A percentile compares a stretch with the other conserved stretches of the same genome.
Evolutionary conservation across 1,140 invertebrate genomes (phyloP).

Genomic region (Bombus affinis): DNA sequence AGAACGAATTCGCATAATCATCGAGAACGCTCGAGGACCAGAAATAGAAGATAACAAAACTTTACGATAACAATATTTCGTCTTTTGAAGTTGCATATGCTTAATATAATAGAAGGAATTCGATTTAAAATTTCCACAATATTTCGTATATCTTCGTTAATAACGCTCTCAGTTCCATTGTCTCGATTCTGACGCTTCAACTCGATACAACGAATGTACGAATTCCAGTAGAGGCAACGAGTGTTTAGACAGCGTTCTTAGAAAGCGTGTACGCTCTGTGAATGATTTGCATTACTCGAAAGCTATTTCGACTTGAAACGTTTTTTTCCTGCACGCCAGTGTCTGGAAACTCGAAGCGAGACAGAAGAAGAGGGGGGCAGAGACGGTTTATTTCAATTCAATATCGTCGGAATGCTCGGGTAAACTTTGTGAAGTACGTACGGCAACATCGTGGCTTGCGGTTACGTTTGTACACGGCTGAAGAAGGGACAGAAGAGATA

Average conservation of each 20-base stretch:
- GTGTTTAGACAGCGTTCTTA: background rate
- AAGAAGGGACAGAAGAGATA: slow-evolving; percentile 47
- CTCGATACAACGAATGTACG: background rate
- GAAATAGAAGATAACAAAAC: background rate
- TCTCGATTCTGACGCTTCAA: too few species aligned
- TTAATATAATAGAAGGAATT: fast-evolving
- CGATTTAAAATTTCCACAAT: background rate
- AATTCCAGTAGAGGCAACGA: background rate
- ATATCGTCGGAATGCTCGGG: slow-evolving; percentile 36
- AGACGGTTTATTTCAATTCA: slow-evolving; percentile 36
- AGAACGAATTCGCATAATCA: too few species aligned
- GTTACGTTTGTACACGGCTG: slow-evolving; percentile 39
- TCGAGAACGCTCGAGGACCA: too few species aligned
- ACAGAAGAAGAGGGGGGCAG: background rate
- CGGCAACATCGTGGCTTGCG: slow-evolving; percentile 34
- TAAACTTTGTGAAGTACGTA: slow-evolving; percentile 35
- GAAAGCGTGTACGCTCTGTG: background rate
- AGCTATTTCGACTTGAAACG: background rate
- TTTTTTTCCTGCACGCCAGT: background rate
- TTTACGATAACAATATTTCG: background rate
- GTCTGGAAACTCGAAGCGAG: background rate
- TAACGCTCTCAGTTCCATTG: background rate
- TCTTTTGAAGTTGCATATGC: too few species aligned
- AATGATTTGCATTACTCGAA: slow-evolving; percentile 35
- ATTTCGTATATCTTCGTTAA: too few species aligned